Conservation (phyloP, 2,113 vertebrate species). For the Neodon shergylaensis region DNA sequence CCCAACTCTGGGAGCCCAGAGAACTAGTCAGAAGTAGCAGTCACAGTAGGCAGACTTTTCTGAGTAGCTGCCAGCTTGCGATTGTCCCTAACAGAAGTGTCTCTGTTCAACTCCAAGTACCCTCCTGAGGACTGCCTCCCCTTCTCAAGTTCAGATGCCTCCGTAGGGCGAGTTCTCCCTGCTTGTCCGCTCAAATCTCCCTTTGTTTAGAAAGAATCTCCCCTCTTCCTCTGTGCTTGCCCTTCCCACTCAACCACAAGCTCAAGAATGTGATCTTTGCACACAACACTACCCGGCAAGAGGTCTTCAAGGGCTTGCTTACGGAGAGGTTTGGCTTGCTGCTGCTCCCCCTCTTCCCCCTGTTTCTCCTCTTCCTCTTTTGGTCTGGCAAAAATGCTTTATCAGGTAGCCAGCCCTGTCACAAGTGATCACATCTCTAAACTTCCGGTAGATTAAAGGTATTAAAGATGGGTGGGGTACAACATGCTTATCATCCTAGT, state of each 20-base stretch:
- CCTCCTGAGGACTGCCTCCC: not conserved
- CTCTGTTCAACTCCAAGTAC: not conserved
- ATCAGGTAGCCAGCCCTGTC: not conserved
- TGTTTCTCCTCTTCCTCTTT: not conserved
- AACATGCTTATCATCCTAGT: not conserved
- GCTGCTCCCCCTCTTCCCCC: not conserved
- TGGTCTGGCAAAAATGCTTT: not conserved
- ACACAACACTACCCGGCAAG: not conserved
- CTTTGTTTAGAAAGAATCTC: slow-evolving; percentile 55
- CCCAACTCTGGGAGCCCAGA: not conserved
- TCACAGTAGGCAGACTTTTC: not conserved
- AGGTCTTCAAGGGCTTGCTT: not conserved
- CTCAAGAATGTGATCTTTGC: slow-evolving; percentile 51
- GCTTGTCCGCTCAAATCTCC: not conserved
- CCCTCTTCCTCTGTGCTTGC: not conserved
- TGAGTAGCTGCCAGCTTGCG: not conserved
- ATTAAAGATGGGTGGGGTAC: not conserved
- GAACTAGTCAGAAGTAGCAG: not conserved
- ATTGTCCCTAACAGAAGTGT: not conserved
- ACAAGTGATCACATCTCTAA: not conserved
- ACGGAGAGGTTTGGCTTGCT: not conserved
- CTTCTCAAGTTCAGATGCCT: slow-evolving; percentile 21
- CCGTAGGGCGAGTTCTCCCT: not conserved
- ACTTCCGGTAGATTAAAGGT: not conserved
- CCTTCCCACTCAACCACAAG: slow-evolving; percentile 1